These are phyloP conservation scores for Sinelater perroti DNA, from an alignment of 2,888 invertebrate species.

Conservation along the genomic window DNA sequence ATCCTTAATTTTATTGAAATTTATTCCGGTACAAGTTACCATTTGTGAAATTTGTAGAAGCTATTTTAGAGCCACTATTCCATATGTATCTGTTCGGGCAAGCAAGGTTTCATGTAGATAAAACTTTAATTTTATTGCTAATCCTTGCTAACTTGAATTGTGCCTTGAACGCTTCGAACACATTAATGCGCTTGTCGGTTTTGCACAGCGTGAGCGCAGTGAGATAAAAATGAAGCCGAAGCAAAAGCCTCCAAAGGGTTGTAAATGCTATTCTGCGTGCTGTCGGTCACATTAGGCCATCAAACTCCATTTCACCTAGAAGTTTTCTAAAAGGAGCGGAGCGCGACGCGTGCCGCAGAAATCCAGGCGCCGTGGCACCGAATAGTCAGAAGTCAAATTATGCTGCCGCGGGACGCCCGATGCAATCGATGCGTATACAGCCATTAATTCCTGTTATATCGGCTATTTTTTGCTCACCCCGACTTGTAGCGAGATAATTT, in stretches of 20 bases:
- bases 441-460: conserved; percentile 24
- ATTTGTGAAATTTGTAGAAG: conserved; percentile 18
- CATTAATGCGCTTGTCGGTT: neutral
- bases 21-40: conserved; percentile 16
- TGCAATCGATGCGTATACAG: conserved; percentile 22
- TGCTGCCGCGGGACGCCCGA: conserved; percentile 7
- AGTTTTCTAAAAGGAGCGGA: conserved; percentile 28
- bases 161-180: no score
- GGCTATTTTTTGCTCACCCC: conserved; percentile 18
- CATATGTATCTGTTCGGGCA: conserved; percentile 7
- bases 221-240: conserved; percentile 13
- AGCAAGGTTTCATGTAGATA: conserved; percentile 9
- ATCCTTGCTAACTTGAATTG: conserved; percentile 4
- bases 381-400: neutral
- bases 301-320: conserved; percentile 22
- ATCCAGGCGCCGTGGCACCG: neutral
- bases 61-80: conserved; percentile 12
- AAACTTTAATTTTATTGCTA: conserved; percentile 12
- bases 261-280: conserved; percentile 15
- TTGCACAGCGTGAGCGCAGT: neutral
- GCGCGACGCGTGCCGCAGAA: neutral
- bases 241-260: conserved; percentile 23
- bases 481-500: conserved; percentile 22
- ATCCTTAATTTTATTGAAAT: conserved; percentile 17
- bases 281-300: conserved; percentile 23